phyloP scores from a whole-genome alignment of 92 coral and sea anemone species.

The Micromussa lordhowensis region DNA sequence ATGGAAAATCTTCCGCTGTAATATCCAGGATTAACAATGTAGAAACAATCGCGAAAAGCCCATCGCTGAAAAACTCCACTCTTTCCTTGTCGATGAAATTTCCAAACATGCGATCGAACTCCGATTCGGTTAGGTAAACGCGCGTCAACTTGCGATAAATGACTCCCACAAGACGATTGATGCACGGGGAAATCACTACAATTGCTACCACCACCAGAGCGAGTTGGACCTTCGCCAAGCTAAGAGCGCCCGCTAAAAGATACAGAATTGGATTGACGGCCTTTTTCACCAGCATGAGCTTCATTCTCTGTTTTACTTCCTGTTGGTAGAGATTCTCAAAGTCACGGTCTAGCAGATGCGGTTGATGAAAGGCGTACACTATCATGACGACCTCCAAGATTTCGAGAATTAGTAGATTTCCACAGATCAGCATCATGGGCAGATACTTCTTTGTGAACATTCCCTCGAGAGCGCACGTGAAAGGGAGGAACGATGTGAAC shows the following conservation, averaged over 20 bases:
- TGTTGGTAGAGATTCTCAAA: constrained; percentile 77
- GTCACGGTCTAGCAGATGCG: constrained; percentile 77
- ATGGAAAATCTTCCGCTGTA: constrained; percentile 91
- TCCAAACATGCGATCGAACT: constrained; percentile 90
- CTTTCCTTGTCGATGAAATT: constrained; percentile 91
- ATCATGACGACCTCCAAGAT: constrained; percentile 82
- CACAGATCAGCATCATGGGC: constrained; percentile 83
- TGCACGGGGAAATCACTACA: constrained; percentile 87
- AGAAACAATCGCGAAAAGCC: constrained; percentile 97
- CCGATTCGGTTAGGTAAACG: constrained; percentile 67
- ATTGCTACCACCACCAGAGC: constrained; percentile 81
- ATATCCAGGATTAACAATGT: constrained; percentile 92
- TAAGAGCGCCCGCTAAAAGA: constrained; percentile 77
- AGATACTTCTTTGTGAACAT: constrained; percentile 74
- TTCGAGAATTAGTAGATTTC: constrained; percentile 80
- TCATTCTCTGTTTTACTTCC: constrained; percentile 81
- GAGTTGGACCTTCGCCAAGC: constrained; percentile 66
- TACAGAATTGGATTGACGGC: constrained; percentile 81
- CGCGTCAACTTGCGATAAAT: constrained; percentile 72
- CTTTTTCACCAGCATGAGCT: constrained; percentile 85
- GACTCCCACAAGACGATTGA: constrained; percentile 86
- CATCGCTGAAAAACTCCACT: constrained; percentile 97
- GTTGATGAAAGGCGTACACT: constrained; percentile 79
- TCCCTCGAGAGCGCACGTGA: constrained; percentile 85
- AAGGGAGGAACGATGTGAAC: constrained; percentile 94